Base-by-base conservation (phyloP, 2,113 vertebrate species). In the Cryptotis parvus region DNA sequence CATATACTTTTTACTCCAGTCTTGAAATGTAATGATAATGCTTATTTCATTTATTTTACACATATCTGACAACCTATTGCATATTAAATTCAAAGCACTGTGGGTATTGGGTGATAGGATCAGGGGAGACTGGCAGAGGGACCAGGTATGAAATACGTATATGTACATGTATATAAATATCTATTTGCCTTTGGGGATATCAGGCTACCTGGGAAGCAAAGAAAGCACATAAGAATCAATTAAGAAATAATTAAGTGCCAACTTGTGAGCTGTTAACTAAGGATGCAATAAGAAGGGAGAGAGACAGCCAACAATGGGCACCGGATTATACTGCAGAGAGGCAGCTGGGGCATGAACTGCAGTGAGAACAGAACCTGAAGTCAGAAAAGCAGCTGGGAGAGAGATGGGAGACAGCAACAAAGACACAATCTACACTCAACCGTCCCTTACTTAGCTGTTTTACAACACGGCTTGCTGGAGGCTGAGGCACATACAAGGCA, bases 231-330 rank as follows among this genome's bases (percentile, higher is more conserved):
- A 94, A 81, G 93, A 95, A 84, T 94, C 96, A 96, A 95, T 96
- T 96, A 95, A 96, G 84, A 96, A 96, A 96, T 84, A 94, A 96
- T 95, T 95, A 96, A 95, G 95, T 92, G 58, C 91, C 87, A 89
- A 92, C 93, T 77, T 95, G 81, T 96, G 85, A 91, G 84, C 84
- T 87, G 76, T 86, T 93, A 95, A 95, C 87, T 79, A 68, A 55
- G 93, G 95, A 89, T 74, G 65, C 77, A 92, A 9, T 84, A 90
- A 90, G 77, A 90, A 96, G 37, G 78, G 52, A 94, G 79, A 94
- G 78, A 90, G 91, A 92, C 94, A 78, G 94, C 75, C 41, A 92
- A 85, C n/a, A 33, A 4, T 1, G 84, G 66, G 87, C 92, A 66
- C 84, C 37, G 52, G 90, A 87, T 94, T 92, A 87, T 31, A 66